These are phyloP conservation scores for Ceyx cyanopectus DNA, from an alignment of 2,113 vertebrate species.

Conservation along the genomic window DNA sequence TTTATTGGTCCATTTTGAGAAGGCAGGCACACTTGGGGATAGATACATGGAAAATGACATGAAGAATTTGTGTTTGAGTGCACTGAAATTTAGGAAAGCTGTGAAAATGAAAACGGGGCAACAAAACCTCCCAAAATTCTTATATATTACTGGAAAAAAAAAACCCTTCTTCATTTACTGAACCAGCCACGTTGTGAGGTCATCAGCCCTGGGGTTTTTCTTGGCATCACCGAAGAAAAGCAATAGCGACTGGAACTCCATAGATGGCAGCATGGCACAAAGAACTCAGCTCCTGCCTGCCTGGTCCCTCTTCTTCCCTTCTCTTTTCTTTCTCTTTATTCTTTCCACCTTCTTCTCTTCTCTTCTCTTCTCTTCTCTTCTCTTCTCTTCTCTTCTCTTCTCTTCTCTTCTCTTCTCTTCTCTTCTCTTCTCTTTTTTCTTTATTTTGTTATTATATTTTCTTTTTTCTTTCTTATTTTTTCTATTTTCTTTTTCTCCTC, in stretches of 20 bases:
- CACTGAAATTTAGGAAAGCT: neutral
- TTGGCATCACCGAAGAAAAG: neutral
- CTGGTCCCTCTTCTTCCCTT: no score
- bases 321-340: neutral
- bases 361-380: no score
- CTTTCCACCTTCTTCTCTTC: no score
- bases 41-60: neutral
- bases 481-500: no score
- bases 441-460: no score
- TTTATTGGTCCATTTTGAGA: neutral
- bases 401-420: neutral
- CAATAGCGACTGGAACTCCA: conserved; percentile 63
- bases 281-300: conserved; percentile 53
- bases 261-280: conserved; percentile 97
- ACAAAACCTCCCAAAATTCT: neutral
- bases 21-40: neutral
- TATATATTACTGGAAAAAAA: conserved; percentile 32
- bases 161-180: neutral
- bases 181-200: neutral
- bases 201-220: neutral
- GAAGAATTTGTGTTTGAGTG: neutral
- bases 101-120: neutral
- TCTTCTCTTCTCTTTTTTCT: no score
- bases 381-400: neutral
- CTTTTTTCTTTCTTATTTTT: no score